Evolutionary conservation across 2,113 vertebrate genomes (phyloP).

Genomic region (Micronycteris hirsuta): DNA sequence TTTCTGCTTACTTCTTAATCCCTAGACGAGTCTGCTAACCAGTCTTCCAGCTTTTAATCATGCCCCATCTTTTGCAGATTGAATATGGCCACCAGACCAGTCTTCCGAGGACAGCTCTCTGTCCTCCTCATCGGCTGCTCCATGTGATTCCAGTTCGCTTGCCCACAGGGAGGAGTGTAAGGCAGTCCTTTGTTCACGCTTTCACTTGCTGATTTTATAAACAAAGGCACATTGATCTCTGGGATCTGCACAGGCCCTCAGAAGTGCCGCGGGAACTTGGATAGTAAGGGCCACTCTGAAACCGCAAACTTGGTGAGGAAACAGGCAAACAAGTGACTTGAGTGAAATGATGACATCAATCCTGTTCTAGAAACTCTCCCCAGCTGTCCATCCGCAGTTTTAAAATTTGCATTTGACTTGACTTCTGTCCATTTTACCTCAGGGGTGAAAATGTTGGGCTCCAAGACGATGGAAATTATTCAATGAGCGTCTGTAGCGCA

Average conservation of each 20-base stretch:
- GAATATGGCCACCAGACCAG: background rate
- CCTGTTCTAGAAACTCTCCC: background rate
- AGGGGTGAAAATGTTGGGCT: background rate
- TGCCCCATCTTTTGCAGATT: too few relatives aligned
- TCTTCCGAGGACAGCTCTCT: background rate
- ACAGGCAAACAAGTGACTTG: background rate
- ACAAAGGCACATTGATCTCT: background rate
- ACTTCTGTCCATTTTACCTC: background rate
- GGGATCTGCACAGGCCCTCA: background rate
- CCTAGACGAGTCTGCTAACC: rapidly evolving
- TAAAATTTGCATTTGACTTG: background rate
- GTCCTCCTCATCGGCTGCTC: rapidly evolving
- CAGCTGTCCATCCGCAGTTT: background rate
- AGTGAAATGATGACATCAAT: background rate
- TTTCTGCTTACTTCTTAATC: background rate
- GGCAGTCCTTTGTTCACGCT: background rate
- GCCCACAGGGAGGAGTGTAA: too few relatives aligned
- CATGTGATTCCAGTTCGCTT: background rate
- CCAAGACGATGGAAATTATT: background rate
- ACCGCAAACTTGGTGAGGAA: background rate
- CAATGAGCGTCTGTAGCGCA: background rate
- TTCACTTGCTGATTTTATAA: background rate
- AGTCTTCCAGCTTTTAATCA: background rate
- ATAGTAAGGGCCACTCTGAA: background rate
- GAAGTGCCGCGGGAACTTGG: background rate